Evolutionary conservation across 2,113 vertebrate genomes (phyloP).

Genomic region (Dascyllus trimaculatus): DNA sequence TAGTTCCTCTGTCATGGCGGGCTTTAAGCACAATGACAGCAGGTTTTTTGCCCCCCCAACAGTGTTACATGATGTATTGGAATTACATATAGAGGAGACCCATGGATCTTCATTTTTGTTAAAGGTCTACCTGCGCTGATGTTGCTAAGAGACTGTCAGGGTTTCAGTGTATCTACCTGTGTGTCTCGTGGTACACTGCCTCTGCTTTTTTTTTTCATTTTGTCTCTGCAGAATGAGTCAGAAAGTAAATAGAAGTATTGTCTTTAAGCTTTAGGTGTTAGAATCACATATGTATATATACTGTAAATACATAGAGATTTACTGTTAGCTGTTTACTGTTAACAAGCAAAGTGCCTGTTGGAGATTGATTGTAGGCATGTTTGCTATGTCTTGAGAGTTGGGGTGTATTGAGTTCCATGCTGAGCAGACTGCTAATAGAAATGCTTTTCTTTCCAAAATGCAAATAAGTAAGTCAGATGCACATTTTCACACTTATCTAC

Average conservation of each 20-base stretch:
- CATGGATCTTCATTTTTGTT: constrained; percentile 43
- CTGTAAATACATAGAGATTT: background rate
- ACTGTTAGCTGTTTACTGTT: background rate
- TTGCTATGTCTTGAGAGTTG: background rate
- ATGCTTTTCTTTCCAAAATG: background rate
- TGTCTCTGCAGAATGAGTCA: constrained; percentile 4
- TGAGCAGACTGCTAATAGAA: background rate
- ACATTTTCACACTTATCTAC: no score
- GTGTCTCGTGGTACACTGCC: background rate
- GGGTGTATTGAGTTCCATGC: background rate
- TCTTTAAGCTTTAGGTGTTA: no score
- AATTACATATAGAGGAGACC: background rate
- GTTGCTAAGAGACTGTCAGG: constrained; percentile 52
- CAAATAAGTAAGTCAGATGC: background rate
- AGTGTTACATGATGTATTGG: constrained; percentile 2
- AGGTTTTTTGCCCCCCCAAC: constrained; percentile 2
- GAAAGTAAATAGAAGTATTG: background rate
- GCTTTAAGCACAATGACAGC: background rate
- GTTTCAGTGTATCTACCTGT: constrained; percentile 2
- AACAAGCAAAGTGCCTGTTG: background rate
- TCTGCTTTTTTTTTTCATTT: constrained; percentile 6
- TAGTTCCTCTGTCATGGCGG: constrained; percentile 3
- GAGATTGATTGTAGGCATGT: background rate
- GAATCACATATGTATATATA: no score
- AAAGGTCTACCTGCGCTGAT: constrained; percentile 23